phyloP scores from a whole-genome alignment of 2,113 vertebrate species.

The Aix galericulata region DNA sequence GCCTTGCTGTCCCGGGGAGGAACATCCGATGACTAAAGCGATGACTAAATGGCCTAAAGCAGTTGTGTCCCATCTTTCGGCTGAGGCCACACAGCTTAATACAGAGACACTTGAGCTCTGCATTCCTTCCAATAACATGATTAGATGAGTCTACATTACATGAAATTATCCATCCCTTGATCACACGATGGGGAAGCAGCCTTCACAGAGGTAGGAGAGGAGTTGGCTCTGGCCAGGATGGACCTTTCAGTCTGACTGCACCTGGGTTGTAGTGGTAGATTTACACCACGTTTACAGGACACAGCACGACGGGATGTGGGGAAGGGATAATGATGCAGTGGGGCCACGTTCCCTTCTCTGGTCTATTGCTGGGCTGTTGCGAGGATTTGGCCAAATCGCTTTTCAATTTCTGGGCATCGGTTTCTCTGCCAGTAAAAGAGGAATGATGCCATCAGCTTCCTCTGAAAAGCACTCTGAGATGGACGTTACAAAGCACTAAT shows the following conservation, averaged over 20 bases:
- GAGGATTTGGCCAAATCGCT: not conserved
- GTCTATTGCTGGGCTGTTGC: not conserved
- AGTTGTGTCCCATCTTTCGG: not conserved
- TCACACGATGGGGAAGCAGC: not conserved
- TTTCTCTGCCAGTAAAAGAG: conserved; percentile 9
- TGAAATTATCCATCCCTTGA: not conserved
- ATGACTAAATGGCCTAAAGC: not conserved
- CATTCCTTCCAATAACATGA: not conserved
- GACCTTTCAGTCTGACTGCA: not conserved
- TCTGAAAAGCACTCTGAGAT: not conserved
- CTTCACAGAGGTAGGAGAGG: not conserved
- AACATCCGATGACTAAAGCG: not conserved
- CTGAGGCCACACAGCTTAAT: not conserved
- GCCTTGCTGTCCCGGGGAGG: not conserved
- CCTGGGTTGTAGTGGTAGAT: not conserved
- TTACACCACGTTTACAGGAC: not conserved
- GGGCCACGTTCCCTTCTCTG: not conserved
- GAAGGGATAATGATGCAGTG: not conserved
- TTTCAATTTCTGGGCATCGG: not conserved
- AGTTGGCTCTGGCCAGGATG: not conserved
- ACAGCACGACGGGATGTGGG: fast-evolving
- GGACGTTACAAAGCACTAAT: conserved; percentile 35
- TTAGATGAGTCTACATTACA: not conserved
- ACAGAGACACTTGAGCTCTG: not conserved
- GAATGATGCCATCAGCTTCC: not conserved